Conservation (phyloP, 2,113 vertebrate species). For the Lucifuga dentata region DNA sequence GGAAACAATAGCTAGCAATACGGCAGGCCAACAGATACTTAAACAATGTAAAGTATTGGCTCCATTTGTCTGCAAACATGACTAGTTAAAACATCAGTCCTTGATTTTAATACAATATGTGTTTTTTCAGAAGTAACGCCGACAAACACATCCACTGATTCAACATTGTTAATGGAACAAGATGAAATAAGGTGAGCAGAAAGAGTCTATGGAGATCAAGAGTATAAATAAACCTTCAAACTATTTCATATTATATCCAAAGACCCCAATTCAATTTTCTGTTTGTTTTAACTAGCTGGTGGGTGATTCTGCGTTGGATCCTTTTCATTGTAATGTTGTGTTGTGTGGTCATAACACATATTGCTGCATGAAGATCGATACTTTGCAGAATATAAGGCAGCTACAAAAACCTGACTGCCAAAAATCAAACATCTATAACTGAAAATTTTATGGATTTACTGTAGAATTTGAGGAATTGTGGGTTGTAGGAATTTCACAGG, state of each 20-base stretch:
- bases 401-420: not conserved
- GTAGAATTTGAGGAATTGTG: no score
- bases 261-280: not conserved
- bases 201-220: not conserved
- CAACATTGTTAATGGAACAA: not conserved
- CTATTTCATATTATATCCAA: not conserved
- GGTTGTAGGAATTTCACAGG: no score
- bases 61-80: not conserved
- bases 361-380: conserved; percentile 33
- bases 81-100: not conserved
- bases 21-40: no score
- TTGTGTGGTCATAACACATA: conserved; percentile 36
- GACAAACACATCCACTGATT: not conserved
- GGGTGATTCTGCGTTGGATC: conserved; percentile 72
- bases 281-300: conserved; percentile 52
- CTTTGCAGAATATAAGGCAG: not conserved
- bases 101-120: not conserved
- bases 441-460: no score
- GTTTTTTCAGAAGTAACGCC: conserved; percentile 30
- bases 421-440: conserved; percentile 5
- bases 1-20: no score
- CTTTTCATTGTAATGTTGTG: conserved; percentile 51
- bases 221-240: not conserved
- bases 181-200: conserved; percentile 37
- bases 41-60: no score